Conservation (phyloP, 2,888 invertebrate species). For the Amblyjoppa fuscipennis region DNA sequence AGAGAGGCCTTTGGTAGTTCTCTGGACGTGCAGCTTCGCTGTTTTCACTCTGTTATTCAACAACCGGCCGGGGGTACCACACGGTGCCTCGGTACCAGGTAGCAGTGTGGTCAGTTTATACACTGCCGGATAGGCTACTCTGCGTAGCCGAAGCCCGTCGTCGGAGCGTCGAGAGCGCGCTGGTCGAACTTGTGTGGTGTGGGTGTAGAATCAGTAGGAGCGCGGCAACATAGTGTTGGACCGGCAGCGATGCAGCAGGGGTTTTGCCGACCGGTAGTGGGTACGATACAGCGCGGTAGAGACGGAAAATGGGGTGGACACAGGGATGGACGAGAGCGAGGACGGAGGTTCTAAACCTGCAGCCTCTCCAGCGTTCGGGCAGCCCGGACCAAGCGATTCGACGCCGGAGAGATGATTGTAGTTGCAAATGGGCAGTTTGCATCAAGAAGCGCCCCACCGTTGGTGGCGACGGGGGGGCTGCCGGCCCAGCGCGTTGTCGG, state of each 20-base stretch:
- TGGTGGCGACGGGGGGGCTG: background rate
- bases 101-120: slow-evolving; percentile 81
- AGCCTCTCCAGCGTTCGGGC: slow-evolving; percentile 50
- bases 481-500: slow-evolving; percentile 29
- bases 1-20: slow-evolving; percentile 78
- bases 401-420: slow-evolving; percentile 83
- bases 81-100: slow-evolving; percentile 61
- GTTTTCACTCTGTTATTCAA: slow-evolving; percentile 83
- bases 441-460: slow-evolving; percentile 80
- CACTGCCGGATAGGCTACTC: slow-evolving; percentile 75
- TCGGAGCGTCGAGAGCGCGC: slow-evolving; percentile 42
- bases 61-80: slow-evolving; percentile 79
- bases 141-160: slow-evolving; percentile 36
- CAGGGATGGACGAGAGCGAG: slow-evolving; percentile 6
- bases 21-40: slow-evolving; percentile 75
- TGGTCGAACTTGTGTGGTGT: background rate
- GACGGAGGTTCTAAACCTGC: slow-evolving; percentile 21
- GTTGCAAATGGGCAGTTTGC: slow-evolving; percentile 85
- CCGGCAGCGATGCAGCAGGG: slow-evolving; percentile 3
- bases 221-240: slow-evolving; percentile 61
- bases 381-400: slow-evolving; percentile 74
- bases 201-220: slow-evolving; percentile 29
- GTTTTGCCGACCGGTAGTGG: slow-evolving; percentile 5
- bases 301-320: slow-evolving; percentile 5
- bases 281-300: background rate